Conservation (phyloP, 2,113 vertebrate genomes). For the Aleadryas rufinucha region DNA sequence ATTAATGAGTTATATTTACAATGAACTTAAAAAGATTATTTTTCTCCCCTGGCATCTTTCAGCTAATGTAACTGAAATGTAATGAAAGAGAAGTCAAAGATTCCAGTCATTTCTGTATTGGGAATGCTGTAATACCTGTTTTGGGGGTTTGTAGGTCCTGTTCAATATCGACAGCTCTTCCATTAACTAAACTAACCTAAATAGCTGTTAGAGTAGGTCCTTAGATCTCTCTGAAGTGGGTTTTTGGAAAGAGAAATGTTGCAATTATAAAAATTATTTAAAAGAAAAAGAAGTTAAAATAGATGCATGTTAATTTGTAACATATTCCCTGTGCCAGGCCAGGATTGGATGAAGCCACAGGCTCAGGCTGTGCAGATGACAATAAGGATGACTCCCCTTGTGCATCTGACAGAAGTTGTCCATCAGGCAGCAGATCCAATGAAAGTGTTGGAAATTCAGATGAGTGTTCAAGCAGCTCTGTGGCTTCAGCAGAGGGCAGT, state of each 20-base stretch:
- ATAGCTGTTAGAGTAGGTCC: not conserved
- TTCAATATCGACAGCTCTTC: not conserved
- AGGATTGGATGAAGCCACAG: slow-evolving; percentile 65
- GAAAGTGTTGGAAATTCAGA: not conserved
- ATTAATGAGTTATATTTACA: not conserved
- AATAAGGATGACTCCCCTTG: slow-evolving; percentile 51
- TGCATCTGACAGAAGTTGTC: slow-evolving; percentile 8
- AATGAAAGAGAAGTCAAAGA: not conserved
- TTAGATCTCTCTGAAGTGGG: not conserved
- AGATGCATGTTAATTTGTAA: not conserved
- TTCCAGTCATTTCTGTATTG: not conserved
- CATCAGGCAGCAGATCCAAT: not conserved
- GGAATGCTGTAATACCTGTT: not conserved
- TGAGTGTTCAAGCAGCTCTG: not conserved
- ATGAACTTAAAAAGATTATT: rapidly evolving
- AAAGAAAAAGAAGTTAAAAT: not conserved
- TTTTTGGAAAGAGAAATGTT: not conserved
- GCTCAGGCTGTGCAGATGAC: slow-evolving; percentile 69
- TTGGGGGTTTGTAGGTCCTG: not conserved
- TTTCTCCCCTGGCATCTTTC: not conserved
- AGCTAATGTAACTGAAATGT: not conserved
- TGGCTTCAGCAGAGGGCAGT: not conserved
- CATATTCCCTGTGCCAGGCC: slow-evolving; percentile 69
- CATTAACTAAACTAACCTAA: not conserved
- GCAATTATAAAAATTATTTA: not conserved